Conservation (phyloP, 2,888 invertebrate genomes). For the Globia sparganii region DNA sequence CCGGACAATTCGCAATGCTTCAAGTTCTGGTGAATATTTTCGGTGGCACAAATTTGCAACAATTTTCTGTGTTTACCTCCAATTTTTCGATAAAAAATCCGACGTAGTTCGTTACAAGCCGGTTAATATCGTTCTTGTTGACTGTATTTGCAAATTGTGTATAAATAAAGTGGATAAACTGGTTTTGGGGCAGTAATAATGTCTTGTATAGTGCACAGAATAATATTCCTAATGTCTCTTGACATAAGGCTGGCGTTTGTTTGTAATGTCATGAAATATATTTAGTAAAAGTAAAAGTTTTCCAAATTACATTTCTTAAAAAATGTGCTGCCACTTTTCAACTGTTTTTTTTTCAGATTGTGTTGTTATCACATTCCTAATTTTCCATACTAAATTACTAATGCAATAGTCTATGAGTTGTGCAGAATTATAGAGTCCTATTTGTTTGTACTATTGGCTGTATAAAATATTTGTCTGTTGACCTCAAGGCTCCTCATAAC, state of each 20-base stretch:
- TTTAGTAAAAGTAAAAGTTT: slow-evolving; percentile 51
- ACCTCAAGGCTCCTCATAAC: slow-evolving; percentile 9
- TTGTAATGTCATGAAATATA: not conserved
- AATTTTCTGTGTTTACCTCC: slow-evolving; percentile 55
- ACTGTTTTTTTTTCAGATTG: not conserved
- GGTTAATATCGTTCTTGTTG: slow-evolving; percentile 40
- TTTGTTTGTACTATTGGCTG: not conserved
- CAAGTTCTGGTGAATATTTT: slow-evolving; percentile 17
- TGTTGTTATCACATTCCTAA: slow-evolving; percentile 5
- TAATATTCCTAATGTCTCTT: not conserved
- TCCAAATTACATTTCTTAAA: slow-evolving; percentile 3
- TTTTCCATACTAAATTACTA: no score
- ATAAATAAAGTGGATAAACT: slow-evolving; percentile 50
- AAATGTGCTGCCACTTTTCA: not conserved
- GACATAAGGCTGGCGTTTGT: slow-evolving; percentile 35
- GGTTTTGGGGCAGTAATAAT: slow-evolving; percentile 21
- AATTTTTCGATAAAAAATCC: slow-evolving; percentile 18
- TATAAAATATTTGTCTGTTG: not conserved
- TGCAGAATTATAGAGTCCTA: not conserved
- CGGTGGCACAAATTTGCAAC: slow-evolving; percentile 14
- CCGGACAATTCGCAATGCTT: slow-evolving; percentile 1
- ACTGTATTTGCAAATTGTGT: slow-evolving; percentile 22
- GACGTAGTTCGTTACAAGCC: slow-evolving; percentile 36
- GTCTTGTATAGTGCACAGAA: slow-evolving; percentile 2
- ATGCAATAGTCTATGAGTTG: slow-evolving; percentile 5